Evolutionary conservation across 2,113 vertebrate species (phyloP), one percentile per base, ranked within the genome.

Genomic region (Zapus hudsonius): DNA sequence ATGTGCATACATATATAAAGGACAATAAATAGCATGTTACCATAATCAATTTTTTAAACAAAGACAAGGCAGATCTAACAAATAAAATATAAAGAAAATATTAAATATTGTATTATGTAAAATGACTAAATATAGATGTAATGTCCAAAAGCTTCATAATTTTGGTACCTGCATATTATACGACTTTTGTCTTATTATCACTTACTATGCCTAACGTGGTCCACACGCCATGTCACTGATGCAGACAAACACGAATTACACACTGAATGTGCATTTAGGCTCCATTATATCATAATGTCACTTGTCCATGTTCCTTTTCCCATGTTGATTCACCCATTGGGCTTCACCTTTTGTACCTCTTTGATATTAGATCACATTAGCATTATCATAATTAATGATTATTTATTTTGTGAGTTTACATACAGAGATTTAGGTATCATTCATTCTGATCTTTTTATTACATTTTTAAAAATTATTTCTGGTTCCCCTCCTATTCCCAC

Each of bases 191-290:
- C 2, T 67, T 72, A 89, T 67, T 72, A 89, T 6, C 40, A 15
- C 27, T 27, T 75, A 38, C 12, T 36, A 70, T 63, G 11, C 5
- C 19, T 23, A 6, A 3, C 19, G 23, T n/a, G 25, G 13, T 1
- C 7, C 5, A 2, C 11, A 19, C n/a, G 20, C 38, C n/a, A 73
- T 12, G 0, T 15, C 40, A 7, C 27, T 8, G 0, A 3, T 36
- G 11, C 36, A 16, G 3, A 69, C 63, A 61, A 17, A 4, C 11
- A 38, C 42, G n/a, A n/a, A 74, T 7, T 31, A 27, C 15, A 36
- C 63, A 76, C 23, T 57, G 16, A n/a, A 15, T 25, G 4, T 73
- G 33, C 55, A 40, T n/a, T n/a, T n/a, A n/a, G n/a, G 25, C 4
- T 5, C n/a, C n/a, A n/a, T 27, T 75, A 66, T 38, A 36, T 27